A percentile compares a stretch with the other conserved stretches of the same genome.
phyloP scores from a whole-genome alignment of 2,888 invertebrate species.

The Athalia cordata region DNA sequence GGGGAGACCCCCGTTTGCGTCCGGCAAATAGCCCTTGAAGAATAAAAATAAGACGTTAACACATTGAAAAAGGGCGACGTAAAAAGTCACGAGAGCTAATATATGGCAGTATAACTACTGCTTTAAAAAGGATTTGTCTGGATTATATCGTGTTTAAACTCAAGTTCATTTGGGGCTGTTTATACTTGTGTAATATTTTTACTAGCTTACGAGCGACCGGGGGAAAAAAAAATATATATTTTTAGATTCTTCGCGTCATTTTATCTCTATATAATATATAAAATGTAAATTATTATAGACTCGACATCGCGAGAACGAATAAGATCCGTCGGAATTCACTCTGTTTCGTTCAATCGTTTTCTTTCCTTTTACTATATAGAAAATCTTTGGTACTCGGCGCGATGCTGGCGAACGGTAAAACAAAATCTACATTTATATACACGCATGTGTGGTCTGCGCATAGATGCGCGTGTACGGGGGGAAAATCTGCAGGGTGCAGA shows the following conservation, averaged over 20 bases:
- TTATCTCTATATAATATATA: conserved; percentile 14
- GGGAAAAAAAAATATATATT: no score
- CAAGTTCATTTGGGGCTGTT: conserved; percentile 51
- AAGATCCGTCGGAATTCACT: background rate
- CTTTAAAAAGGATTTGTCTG: conserved; percentile 57
- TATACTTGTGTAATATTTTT: conserved; percentile 46
- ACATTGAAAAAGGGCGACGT: conserved; percentile 56
- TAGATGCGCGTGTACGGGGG: background rate
- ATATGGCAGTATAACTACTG: conserved; percentile 60
- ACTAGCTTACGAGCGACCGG: conserved; percentile 42
- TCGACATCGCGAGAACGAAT: conserved; percentile 23
- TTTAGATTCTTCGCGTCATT: conserved; percentile 4
- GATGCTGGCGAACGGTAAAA: no score
- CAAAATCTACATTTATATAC: no score
- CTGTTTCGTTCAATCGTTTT: background rate
- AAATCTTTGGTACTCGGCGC: background rate
- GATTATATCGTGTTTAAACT: conserved; percentile 54
- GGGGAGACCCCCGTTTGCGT: no score
- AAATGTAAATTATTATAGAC: conserved; percentile 10
- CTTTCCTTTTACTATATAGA: background rate
- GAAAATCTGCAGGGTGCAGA: background rate
- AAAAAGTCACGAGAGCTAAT: conserved; percentile 55
- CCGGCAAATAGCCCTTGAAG: conserved; percentile 54
- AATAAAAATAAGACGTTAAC: conserved; percentile 72
- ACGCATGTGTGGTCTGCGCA: no score